phyloP scores from a whole-genome alignment of 2,888 invertebrate species.

The Thecocarcelia acutangulata region DNA sequence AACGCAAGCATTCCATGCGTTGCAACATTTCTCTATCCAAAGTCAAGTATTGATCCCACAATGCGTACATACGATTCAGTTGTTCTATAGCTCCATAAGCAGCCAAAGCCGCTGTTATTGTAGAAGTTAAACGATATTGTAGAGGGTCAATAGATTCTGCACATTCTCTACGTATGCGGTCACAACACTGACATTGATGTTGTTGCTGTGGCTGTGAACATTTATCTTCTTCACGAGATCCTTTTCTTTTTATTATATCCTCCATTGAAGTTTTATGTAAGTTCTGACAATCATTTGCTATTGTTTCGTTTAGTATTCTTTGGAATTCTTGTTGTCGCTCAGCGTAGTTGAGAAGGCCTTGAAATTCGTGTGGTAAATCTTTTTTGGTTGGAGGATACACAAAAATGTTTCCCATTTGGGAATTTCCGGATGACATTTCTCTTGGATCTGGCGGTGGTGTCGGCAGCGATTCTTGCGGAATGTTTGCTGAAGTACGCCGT shows the following conservation, averaged over 20 bases:
- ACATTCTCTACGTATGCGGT: conserved; percentile 77
- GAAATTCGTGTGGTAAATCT: conserved; percentile 72
- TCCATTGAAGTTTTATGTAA: conserved; percentile 55
- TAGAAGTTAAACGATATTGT: conserved; percentile 83
- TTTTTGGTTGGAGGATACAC: conserved; percentile 75
- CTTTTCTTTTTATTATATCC: conserved; percentile 5
- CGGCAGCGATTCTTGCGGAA: conserved; percentile 74
- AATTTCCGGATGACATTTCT: conserved; percentile 56
- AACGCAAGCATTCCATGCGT: conserved; percentile 86
- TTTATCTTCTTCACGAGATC: conserved; percentile 70
- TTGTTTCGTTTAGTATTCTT: conserved; percentile 74
- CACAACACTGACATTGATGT: conserved; percentile 75
- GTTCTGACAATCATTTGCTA: conserved; percentile 72
- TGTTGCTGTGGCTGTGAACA: conserved; percentile 28
- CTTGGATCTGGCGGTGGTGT: conserved; percentile 77
- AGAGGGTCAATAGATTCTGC: conserved; percentile 79
- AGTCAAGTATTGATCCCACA: conserved; percentile 84
- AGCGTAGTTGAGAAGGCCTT: conserved; percentile 74
- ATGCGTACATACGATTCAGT: conserved; percentile 88
- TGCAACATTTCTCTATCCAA: conserved; percentile 84
- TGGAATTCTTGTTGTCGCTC: conserved; percentile 75
- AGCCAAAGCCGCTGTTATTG: conserved; percentile 84
- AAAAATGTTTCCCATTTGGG: conserved; percentile 73
- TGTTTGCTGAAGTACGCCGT: conserved; percentile 68
- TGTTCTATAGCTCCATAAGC: conserved; percentile 88